Percentiles rank a stretch among this genome's conserved stretches.
These are phyloP conservation scores for Amblyopsis rosae DNA, from an alignment of 2,113 vertebrate species.

Conservation along the genomic window DNA sequence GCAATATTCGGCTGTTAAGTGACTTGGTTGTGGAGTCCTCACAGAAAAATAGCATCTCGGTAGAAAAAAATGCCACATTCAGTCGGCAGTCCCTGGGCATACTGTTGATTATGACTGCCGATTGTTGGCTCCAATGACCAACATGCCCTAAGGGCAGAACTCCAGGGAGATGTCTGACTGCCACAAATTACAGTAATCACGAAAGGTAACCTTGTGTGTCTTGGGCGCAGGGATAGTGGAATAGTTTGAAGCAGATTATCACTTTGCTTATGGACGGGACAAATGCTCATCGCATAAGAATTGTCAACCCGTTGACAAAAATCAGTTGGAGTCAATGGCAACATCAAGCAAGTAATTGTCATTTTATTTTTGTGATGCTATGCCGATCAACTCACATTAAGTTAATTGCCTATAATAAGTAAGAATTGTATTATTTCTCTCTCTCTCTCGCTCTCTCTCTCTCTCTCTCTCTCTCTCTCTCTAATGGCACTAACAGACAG, in stretches of 20 bases:
- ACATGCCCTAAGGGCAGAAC: not conserved
- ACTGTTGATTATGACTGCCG: not conserved
- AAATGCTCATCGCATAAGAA: not conserved
- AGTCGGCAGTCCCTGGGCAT: too few species aligned
- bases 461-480: not conserved
- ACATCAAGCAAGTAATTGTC: not conserved
- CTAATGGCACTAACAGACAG: constrained; percentile 22
- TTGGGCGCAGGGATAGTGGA: not conserved
- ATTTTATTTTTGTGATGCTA: not conserved
- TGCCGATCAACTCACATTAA: not conserved
- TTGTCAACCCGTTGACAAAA: not conserved
- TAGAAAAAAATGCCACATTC: constrained; percentile 13
- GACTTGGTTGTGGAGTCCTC: constrained; percentile 17
- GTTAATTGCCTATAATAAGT: constrained; percentile 11
- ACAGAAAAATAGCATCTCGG: constrained; percentile 20
- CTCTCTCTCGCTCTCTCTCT: not conserved
- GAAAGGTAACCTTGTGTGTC: constrained; percentile 19
- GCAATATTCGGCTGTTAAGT: constrained; percentile 19
- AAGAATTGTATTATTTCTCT: not conserved
- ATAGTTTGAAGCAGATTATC: not conserved
- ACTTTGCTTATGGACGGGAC: not conserved
- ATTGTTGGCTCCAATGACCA: not conserved
- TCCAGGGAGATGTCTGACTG: not conserved
- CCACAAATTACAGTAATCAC: constrained; percentile 1
- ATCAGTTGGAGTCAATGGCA: not conserved